Percentiles rank a stretch among this genome's conserved stretches.
These are phyloP conservation scores for Lasiurus borealis DNA, from an alignment of 2,113 vertebrate species.

Conservation along the genomic window DNA sequence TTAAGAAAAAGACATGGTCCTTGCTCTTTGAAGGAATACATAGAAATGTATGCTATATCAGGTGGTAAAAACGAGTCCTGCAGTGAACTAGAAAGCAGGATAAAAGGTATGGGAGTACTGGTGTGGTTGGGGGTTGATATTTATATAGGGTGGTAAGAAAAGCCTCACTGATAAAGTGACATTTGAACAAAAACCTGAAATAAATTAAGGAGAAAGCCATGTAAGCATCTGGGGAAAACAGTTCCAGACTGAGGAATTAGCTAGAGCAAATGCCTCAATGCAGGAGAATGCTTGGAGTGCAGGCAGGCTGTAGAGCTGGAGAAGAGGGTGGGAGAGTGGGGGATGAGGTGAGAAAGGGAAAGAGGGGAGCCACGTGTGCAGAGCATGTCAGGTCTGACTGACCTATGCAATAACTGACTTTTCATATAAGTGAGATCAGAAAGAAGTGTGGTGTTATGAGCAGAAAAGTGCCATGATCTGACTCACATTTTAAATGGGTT, in stretches of 20 bases:
- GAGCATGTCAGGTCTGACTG: background rate
- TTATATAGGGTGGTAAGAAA: background rate
- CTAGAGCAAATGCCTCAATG: background rate
- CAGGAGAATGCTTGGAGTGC: background rate
- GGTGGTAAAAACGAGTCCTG: background rate
- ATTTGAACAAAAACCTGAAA: slow-evolving; percentile 58
- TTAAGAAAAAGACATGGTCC: slow-evolving; percentile 13
- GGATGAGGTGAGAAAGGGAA: background rate
- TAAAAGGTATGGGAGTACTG: background rate
- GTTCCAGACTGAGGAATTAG: background rate
- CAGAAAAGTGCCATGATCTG: background rate
- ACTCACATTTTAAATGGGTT: background rate
- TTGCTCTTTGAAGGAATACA: slow-evolving; percentile 9
- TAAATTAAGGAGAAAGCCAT: background rate
- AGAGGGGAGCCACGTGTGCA: background rate
- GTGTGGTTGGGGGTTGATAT: background rate
- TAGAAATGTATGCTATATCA: background rate
- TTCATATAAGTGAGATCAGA: background rate
- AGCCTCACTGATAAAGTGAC: background rate
- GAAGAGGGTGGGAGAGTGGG: background rate
- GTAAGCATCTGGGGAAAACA: slow-evolving; percentile 23
- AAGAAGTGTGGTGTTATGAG: background rate
- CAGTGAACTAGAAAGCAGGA: background rate
- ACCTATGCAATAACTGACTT: background rate
- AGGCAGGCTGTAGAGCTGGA: background rate